These are phyloP conservation scores for Zeuzera pyrina DNA, from an alignment of 2,888 invertebrate species.

Conservation along the genomic window DNA sequence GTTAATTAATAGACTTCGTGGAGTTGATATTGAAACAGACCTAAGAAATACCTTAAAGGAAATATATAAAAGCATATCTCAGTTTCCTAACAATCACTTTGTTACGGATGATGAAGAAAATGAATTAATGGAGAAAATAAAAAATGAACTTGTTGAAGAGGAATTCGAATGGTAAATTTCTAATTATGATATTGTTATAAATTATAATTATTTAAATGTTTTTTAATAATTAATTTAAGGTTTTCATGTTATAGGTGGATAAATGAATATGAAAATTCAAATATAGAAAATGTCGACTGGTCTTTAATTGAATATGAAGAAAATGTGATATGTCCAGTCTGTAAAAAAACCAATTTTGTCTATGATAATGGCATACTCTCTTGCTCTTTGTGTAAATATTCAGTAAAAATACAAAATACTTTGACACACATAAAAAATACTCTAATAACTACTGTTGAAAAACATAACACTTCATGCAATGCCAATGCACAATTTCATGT, in stretches of 20 bases:
- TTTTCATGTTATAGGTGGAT: slow-evolving; percentile 37
- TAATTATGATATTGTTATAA: not conserved
- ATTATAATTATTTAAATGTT: not conserved
- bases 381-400: slow-evolving; percentile 47
- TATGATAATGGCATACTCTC: slow-evolving; percentile 21
- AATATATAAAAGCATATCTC: slow-evolving; percentile 48
- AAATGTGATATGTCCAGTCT: slow-evolving; percentile 67
- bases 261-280: slow-evolving; percentile 55
- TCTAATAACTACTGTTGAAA: slow-evolving; percentile 36
- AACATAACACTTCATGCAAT: slow-evolving; percentile 36
- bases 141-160: slow-evolving; percentile 54
- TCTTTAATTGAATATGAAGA: slow-evolving; percentile 42
- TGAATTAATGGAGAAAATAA: slow-evolving; percentile 42
- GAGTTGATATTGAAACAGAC: slow-evolving; percentile 30
- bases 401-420: slow-evolving; percentile 33
- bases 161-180: slow-evolving; percentile 49
- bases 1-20: slow-evolving; percentile 47
- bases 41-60: slow-evolving; percentile 39
- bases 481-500: slow-evolving; percentile 38
- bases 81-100: slow-evolving; percentile 24
- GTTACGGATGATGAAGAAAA: slow-evolving; percentile 40
- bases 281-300: slow-evolving; percentile 50
- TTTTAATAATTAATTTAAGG: not conserved
- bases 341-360: slow-evolving; percentile 50
- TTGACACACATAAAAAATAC: slow-evolving; percentile 34